Evolutionary conservation across 2,888 invertebrate species (phyloP), one percentile per base, ranked within the genome.

Genomic region (Pollenia amentaria): DNA sequence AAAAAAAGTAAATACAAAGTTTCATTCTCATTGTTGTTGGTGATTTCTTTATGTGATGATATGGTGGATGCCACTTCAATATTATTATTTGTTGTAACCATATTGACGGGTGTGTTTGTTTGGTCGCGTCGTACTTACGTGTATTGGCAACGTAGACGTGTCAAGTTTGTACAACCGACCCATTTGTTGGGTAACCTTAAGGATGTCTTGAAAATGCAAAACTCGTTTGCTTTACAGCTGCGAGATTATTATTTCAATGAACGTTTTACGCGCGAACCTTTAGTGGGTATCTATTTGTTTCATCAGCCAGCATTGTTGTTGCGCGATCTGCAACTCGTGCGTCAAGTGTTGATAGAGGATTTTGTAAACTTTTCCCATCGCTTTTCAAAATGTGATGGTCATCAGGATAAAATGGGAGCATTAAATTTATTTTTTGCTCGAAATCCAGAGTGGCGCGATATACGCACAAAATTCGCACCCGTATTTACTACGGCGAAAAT

Each of bases 281-380:
- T 94, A 76, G 90, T 91, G 88, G 91, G 94, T 90, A 88, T 94
- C 88, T 90, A 93, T 90, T 91, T 94, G n/a, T 93, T 94, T 82
- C 93, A 94, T 88, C 93, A 93, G 78, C 94, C 94, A 1, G 91
- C 92, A 1, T 79, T 94, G 38, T 77, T 94, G 44, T 89, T 93
- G 16, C 92, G 94, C 14, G 94, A 94, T 84, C 93, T 93, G 0
- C 93, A 93, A 18, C 87, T 94, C 38, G 91, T 94, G 3, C 94
- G 94, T 69, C 91, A 92, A 14, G 89, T 94, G 1, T 88, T 94
- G 11, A 90, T 94, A 12, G 94, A 93, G 75, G 94, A 94, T 80
- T 94, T 94, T 79, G 92, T 92, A 12, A 91, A 91, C 64, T 94
- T 94, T 88, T 89, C 91, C 0, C 90, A 91, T 84, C 90, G 93